phyloP scores from a whole-genome alignment of 2,113 vertebrate genomes.

The Baryphthengus martii region DNA sequence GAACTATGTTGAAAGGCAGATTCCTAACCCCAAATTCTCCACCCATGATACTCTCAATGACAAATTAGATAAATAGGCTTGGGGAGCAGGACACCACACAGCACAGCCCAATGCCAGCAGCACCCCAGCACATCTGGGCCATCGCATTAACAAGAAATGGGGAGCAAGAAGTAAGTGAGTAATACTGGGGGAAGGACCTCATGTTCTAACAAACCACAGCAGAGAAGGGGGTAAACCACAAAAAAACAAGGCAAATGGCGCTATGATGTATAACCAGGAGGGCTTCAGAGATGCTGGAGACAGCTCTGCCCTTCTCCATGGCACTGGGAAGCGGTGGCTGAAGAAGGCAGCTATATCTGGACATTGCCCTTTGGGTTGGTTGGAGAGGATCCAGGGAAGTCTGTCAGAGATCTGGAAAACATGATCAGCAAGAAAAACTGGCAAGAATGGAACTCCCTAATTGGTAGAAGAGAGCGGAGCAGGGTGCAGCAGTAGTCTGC shows the following conservation, averaged over 20 bases:
- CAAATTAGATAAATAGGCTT: background rate
- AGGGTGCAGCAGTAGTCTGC: background rate
- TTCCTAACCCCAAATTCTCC: background rate
- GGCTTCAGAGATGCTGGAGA: accelerated
- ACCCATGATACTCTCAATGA: background rate
- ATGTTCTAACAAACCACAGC: background rate
- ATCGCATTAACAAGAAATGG: background rate
- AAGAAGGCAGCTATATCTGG: background rate
- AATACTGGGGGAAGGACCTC: background rate
- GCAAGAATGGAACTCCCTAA: background rate
- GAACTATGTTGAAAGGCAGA: background rate
- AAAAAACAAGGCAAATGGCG: background rate
- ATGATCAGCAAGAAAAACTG: background rate
- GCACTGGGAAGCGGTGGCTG: accelerated
- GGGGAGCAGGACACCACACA: background rate
- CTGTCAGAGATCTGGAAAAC: background rate
- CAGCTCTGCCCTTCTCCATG: background rate
- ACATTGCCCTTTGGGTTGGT: background rate
- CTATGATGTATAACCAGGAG: accelerated
- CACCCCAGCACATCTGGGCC: background rate
- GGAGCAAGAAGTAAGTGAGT: background rate
- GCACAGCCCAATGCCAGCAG: accelerated
- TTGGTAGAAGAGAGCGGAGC: background rate
- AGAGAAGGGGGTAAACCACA: background rate
- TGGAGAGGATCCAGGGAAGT: background rate